These are phyloP conservation scores for Apistogramma diplotaenia DNA, from an alignment of 2,113 vertebrate species.

Conservation along the genomic window DNA sequence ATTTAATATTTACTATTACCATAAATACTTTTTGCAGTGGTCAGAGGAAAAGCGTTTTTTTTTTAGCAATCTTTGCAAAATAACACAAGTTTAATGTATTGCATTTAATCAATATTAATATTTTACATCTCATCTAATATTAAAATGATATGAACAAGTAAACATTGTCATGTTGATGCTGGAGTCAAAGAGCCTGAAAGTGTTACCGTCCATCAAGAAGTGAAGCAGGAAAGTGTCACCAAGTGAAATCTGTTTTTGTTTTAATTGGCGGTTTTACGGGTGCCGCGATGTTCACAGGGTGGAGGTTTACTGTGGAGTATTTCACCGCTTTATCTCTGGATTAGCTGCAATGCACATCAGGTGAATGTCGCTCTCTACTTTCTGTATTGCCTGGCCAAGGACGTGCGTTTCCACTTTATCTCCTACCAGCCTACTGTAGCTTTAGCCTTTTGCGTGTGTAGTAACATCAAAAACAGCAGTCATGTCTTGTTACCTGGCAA, in stretches of 20 bases:
- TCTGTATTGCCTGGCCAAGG: slow-evolving; percentile 40
- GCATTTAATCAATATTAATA: not conserved
- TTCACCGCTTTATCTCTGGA: not conserved
- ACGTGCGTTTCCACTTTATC: slow-evolving; percentile 42
- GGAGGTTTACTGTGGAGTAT: not conserved
- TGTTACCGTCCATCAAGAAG: not conserved
- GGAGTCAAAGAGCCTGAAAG: not conserved
- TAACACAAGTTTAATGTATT: not conserved
- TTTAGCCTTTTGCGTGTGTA: slow-evolving; percentile 52
- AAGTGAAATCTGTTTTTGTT: not conserved
- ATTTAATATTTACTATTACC: slow-evolving; percentile 10
- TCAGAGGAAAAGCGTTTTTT: not conserved
- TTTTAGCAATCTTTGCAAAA: not conserved
- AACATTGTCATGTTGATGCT: not conserved
- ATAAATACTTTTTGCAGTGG: not conserved
- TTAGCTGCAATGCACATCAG: not conserved
- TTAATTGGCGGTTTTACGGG: not conserved
- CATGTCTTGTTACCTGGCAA: slow-evolving; percentile 85
- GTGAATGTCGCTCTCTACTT: not conserved
- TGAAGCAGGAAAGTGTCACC: not conserved
- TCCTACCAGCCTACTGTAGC: slow-evolving; percentile 26
- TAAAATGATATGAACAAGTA: not conserved
- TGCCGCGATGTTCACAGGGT: not conserved
- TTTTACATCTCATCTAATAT: not conserved
- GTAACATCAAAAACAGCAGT: slow-evolving; percentile 73